These are phyloP conservation scores for Trichogramma evanescens DNA, from an alignment of 2,888 invertebrate species.

Conservation along the genomic window DNA sequence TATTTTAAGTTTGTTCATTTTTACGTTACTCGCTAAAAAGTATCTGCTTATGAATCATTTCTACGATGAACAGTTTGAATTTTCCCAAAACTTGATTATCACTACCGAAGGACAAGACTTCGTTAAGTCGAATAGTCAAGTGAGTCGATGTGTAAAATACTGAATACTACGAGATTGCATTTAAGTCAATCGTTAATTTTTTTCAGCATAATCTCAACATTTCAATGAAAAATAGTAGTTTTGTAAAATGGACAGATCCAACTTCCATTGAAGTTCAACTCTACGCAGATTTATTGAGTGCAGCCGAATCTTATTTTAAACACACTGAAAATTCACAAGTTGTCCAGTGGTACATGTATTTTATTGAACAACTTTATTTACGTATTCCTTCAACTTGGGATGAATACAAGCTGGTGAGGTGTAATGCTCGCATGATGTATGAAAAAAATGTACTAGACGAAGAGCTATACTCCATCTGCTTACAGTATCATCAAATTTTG, in stretches of 20 bases:
- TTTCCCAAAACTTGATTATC: conserved; percentile 9
- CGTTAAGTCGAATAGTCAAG: conserved; percentile 7
- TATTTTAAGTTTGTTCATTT: conserved; percentile 2
- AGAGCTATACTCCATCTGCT: conserved; percentile 10
- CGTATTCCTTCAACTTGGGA: conserved; percentile 4
- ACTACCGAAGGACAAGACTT: conserved; percentile 8
- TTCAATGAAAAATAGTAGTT: conserved; percentile 4
- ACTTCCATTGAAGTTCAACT: conserved; percentile 3
- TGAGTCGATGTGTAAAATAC: background rate
- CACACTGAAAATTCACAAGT: background rate
- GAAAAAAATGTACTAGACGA: conserved; percentile 1
- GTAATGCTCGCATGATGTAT: background rate
- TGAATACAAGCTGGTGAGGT: background rate
- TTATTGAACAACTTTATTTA: background rate
- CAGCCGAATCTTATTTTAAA: background rate
- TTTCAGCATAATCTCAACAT: conserved; percentile 8
- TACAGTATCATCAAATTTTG: conserved; percentile 9
- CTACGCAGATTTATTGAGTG: conserved; percentile 3
- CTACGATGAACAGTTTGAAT: background rate
- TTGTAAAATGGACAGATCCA: conserved; percentile 4
- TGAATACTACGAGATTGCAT: background rate
- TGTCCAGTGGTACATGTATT: background rate
- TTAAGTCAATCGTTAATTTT: background rate
- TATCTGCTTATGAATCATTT: background rate
- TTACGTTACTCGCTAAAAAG: conserved; percentile 1